phyloP scores from a whole-genome alignment of 1,140 invertebrate species.

The Orchesella cincta region DNA sequence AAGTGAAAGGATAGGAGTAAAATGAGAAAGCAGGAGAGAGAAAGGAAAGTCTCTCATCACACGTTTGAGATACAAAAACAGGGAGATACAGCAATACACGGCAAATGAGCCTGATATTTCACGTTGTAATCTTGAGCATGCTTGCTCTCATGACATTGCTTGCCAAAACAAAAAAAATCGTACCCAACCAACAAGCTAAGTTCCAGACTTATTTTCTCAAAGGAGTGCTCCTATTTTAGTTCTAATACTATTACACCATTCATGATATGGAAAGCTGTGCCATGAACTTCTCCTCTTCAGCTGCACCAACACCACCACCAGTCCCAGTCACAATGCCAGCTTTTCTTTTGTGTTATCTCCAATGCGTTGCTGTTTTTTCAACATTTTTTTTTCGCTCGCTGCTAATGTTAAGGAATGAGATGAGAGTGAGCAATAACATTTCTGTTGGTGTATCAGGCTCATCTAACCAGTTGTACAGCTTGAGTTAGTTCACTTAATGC shows the following conservation, averaged over 20 bases:
- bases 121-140: neutral
- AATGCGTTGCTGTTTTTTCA: too few relatives aligned
- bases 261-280: conserved; percentile 16
- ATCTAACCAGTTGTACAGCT: too few relatives aligned
- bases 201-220: too few relatives aligned
- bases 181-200: too few relatives aligned
- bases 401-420: neutral
- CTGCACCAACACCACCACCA: neutral
- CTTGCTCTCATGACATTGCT: conserved; percentile 12
- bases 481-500: too few relatives aligned
- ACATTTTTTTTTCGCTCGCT: neutral
- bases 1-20: neutral
- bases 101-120: neutral
- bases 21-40: neutral
- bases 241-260: neutral
- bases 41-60: neutral
- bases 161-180: conserved; percentile 5
- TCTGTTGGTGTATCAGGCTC: too few relatives aligned
- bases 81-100: neutral
- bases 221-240: neutral
- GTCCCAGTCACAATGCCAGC: neutral
- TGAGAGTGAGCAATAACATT: neutral
- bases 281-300: neutral
- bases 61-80: neutral
- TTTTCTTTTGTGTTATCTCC: neutral